Base-by-base conservation (phyloP, 2,113 vertebrate genomes). In the Ceyx cyanopectus region DNA sequence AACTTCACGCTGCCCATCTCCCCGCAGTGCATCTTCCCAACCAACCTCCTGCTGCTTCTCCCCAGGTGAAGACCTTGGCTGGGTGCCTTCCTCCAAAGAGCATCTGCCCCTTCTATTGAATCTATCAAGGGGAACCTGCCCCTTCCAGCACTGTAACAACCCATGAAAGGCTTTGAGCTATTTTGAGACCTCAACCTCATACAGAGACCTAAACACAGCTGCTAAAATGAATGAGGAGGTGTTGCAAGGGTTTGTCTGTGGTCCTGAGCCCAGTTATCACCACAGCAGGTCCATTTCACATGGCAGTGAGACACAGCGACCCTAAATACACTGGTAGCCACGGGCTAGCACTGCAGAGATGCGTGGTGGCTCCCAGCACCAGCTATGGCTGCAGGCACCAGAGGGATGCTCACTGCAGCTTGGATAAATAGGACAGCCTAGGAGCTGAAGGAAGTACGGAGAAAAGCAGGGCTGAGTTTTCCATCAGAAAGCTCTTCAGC, bases 351-450 rank as follows among this genome's bases (percentile, higher is more conserved):
- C 65, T 68, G 74, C 85, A 90, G 62, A 72, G 78, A 30, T 1
- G 15, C 4, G 3, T 43, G 34, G 5, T 75, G 88, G 80, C n/a
- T 76, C 61, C 68, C 3, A 0, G 65, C 89, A 94, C 48, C 91
- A 66, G 57, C 89, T 24, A 53, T 45, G 75, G 89, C 93, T 92
- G 89, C 85, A 91, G 85, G 88, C 81, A 81, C n/a, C 62, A 29
- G 87, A 41, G 66, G 29, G 82, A 86, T 66, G 79, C 81, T 94
- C 40, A 0, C 40, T 93, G 82, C 83, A 88, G 88, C 66, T 8
- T 7, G 72, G 82, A 88, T 93, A 94, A 96, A 93, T 56, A 93
- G 90, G 94, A 51, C 93, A 96, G 73, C 29, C 66, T 14, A 10
- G 50, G 41, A 84, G 60, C 27, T 1, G 7, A 70, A 37, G 73